These are phyloP conservation scores for Holotrichia oblita DNA, from an alignment of 1,140 invertebrate species.

Conservation along the genomic window DNA sequence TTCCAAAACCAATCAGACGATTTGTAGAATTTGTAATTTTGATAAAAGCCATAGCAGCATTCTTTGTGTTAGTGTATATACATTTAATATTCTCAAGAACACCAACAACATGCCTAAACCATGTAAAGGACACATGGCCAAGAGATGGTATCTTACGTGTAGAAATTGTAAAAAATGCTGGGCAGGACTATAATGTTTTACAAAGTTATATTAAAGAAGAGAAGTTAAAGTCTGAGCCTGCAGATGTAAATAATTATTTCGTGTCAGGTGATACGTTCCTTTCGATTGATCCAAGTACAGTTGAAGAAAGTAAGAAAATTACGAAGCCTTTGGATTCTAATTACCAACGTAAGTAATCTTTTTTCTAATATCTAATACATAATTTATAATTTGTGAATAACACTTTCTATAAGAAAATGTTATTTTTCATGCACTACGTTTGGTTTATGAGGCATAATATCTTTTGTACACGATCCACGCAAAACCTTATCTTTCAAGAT, in stretches of 20 bases:
- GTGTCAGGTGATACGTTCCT: conserved; percentile 76
- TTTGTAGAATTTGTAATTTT: conserved; percentile 92
- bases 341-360: conserved; percentile 39
- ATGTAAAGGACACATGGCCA: conserved; percentile 92
- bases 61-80: conserved; percentile 94
- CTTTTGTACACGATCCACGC: too few species aligned
- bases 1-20: conserved; percentile 85
- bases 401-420: too few species aligned
- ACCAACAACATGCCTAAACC: conserved; percentile 92
- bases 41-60: conserved; percentile 87
- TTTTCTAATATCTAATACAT: neutral
- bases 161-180: conserved; percentile 89
- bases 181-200: conserved; percentile 77
- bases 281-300: conserved; percentile 75
- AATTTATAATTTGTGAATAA: too few species aligned
- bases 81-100: conserved; percentile 93
- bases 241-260: conserved; percentile 72
- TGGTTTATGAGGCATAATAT: too few species aligned
- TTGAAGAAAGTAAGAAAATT: conserved; percentile 61
- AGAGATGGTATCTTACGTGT: conserved; percentile 94
- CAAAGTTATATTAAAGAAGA: conserved; percentile 85
- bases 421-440: too few species aligned
- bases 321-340: conserved; percentile 56
- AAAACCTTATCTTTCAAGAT: too few species aligned
- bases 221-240: conserved; percentile 72